Evolutionary conservation across 2,113 vertebrate genomes (phyloP).

Genomic region (Recurvirostra avosetta): DNA sequence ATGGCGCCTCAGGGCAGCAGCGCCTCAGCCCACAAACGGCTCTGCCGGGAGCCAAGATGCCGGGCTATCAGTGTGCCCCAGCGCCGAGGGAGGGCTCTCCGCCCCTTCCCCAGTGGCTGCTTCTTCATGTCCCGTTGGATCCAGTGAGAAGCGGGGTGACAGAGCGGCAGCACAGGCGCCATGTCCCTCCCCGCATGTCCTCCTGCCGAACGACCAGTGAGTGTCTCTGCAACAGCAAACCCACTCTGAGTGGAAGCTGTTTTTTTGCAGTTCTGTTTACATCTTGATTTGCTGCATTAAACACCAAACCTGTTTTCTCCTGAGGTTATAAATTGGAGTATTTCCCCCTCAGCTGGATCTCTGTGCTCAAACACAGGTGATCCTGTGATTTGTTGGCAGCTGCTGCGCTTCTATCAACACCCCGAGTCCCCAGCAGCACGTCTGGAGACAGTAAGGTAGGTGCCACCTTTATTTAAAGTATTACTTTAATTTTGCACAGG

Average conservation of each 20-base stretch:
- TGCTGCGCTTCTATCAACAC: too few species aligned
- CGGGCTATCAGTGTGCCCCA: accelerated
- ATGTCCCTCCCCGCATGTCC: background rate
- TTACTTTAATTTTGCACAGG: background rate
- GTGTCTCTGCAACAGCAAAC: background rate
- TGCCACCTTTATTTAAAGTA: background rate
- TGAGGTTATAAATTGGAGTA: background rate
- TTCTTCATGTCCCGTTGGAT: background rate
- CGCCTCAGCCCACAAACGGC: accelerated
- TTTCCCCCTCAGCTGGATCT: background rate
- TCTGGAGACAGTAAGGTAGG: background rate
- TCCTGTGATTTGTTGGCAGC: background rate
- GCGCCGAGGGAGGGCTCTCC: accelerated
- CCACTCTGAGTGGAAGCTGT: accelerated
- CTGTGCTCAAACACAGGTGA: background rate
- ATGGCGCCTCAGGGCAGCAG: background rate
- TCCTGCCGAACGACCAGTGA: accelerated
- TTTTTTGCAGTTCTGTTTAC: background rate
- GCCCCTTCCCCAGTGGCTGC: accelerated
- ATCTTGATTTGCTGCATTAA: background rate
- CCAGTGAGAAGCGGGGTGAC: accelerated
- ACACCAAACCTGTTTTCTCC: background rate
- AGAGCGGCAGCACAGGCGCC: accelerated
- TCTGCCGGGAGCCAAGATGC: background rate
- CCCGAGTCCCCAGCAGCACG: accelerated